A percentile compares a stretch with the other conserved stretches of the same genome.
Evolutionary conservation across 1,140 invertebrate genomes (phyloP).

Genomic region (Scaptomyza graminum): DNA sequence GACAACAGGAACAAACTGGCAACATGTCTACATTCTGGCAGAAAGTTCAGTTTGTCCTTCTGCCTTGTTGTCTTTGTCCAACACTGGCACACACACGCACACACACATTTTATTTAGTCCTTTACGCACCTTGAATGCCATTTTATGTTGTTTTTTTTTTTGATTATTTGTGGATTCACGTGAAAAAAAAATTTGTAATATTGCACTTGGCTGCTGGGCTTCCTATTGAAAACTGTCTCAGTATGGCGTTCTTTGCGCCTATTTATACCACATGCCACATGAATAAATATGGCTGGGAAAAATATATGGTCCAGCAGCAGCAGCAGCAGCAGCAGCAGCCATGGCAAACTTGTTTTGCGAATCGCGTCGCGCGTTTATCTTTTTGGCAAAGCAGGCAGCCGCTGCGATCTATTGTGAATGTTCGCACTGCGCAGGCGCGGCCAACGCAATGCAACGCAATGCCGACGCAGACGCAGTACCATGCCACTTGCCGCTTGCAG

Average conservation of each 20-base stretch:
- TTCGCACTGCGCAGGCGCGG: conserved; percentile 40
- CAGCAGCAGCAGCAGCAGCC: conserved; percentile 3
- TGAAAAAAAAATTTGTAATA: conserved; percentile 40
- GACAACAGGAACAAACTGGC: neutral
- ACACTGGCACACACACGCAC: conserved; percentile 6
- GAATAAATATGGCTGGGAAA: conserved; percentile 42
- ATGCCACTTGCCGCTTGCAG: conserved; percentile 5
- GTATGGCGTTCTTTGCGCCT: conserved; percentile 71
- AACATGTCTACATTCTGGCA: too few species aligned
- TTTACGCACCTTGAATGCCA: conserved; percentile 81
- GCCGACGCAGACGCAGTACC: neutral
- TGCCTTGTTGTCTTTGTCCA: neutral
- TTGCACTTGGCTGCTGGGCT: conserved; percentile 37
- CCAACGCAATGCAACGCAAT: conserved; percentile 21
- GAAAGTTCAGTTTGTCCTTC: neutral
- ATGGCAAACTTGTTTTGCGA: conserved; percentile 35
- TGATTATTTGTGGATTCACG: conserved; percentile 17
- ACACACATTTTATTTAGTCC: too few species aligned
- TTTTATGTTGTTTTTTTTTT: conserved; percentile 42
- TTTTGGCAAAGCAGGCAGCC: conserved; percentile 57
- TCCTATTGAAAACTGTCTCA: conserved; percentile 68
- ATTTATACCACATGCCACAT: conserved; percentile 61
- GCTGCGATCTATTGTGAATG: conserved; percentile 30
- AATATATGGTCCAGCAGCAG: conserved; percentile 46
- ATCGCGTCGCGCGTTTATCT: conserved; percentile 1